phyloP scores from a whole-genome alignment of 2,113 vertebrate genomes.

The Todiramphus chloris region DNA sequence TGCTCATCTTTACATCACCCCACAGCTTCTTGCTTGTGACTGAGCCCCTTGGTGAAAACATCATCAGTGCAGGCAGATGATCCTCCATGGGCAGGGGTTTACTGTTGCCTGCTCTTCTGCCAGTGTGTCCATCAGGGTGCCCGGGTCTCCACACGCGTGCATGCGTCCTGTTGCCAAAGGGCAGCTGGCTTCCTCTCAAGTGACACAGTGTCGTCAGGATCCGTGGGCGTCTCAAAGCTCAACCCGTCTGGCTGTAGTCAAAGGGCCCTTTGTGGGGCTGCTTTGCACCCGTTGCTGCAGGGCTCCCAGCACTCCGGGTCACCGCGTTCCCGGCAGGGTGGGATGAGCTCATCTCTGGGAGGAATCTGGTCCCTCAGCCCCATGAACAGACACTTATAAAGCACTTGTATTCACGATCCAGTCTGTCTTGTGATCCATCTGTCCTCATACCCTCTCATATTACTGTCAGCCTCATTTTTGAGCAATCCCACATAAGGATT shows the following conservation, averaged over 20 bases:
- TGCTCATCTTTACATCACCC: neutral
- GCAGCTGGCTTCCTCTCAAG: conserved; percentile 45
- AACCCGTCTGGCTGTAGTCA: conserved; percentile 28
- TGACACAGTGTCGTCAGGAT: neutral
- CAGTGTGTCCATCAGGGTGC: rapidly evolving
- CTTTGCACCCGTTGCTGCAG: neutral
- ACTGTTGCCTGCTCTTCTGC: neutral
- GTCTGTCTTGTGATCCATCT: neutral
- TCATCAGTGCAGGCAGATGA: neutral
- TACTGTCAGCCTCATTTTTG: neutral
- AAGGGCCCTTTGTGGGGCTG: conserved; percentile 68
- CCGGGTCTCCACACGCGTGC: rapidly evolving
- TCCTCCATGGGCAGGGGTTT: no score
- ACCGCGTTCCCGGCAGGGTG: conserved; percentile 2
- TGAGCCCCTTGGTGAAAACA: neutral
- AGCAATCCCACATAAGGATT: neutral
- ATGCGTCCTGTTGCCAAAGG: neutral
- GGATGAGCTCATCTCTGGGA: conserved; percentile 70
- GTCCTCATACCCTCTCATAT: neutral
- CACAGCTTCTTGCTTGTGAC: rapidly evolving
- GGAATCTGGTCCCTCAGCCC: conserved; percentile 26
- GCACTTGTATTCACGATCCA: neutral
- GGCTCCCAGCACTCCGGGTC: neutral
- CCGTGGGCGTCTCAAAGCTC: conserved; percentile 29
- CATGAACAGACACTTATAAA: neutral